Evolutionary conservation across 2,888 invertebrate species (phyloP).

Genomic region (Callinectes sapidus): DNA sequence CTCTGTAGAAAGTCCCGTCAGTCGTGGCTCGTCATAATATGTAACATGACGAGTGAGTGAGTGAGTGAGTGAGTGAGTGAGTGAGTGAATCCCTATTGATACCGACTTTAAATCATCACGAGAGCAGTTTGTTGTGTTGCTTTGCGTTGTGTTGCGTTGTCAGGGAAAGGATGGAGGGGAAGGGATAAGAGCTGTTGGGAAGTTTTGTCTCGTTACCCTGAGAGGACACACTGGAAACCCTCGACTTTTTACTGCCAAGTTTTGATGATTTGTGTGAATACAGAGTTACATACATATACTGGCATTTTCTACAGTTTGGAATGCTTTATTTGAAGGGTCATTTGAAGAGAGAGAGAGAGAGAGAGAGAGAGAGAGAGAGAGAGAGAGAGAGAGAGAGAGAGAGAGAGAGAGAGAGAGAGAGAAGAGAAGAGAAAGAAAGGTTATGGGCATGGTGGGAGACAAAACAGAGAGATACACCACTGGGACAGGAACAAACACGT

Average conservation of each 20-base stretch:
- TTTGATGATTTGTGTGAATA: neutral
- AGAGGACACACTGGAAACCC: neutral
- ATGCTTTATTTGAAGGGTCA: neutral
- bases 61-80: neutral
- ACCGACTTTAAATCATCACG: slow-evolving; percentile 14
- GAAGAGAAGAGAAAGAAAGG: neutral
- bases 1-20: neutral
- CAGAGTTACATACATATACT: neutral
- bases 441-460: neutral
- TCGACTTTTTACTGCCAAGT: neutral
- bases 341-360: no score
- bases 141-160: neutral
- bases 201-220: neutral
- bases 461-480: neutral
- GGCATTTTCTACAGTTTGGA: neutral
- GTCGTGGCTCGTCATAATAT: neutral
- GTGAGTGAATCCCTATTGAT: neutral
- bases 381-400: no score
- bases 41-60: neutral
- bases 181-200: neutral
- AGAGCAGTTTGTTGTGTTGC: neutral
- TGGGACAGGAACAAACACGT: neutral
- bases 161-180: neutral
- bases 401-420: neutral
- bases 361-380: no score